phyloP scores from a whole-genome alignment of 2,113 vertebrate genomes.

The Cathartes aura region DNA sequence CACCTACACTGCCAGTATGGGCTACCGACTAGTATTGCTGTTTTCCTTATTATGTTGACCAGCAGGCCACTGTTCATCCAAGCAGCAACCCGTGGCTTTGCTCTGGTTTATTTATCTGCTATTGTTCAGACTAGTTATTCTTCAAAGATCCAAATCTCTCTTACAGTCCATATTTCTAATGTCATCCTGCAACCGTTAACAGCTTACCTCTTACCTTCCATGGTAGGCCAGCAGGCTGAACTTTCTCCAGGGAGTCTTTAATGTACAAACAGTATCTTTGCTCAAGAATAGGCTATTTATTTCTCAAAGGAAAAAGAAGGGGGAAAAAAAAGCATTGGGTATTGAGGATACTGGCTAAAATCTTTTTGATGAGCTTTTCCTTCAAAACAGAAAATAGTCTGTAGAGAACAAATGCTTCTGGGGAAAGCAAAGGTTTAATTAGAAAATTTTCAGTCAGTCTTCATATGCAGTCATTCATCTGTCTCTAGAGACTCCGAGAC shows the following conservation, averaged over 20 bases:
- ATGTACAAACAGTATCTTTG: background rate
- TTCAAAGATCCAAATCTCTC: background rate
- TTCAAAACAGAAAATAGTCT: background rate
- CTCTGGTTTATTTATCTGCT: background rate
- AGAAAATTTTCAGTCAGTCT: background rate
- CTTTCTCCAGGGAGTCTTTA: background rate
- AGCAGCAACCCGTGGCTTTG: background rate
- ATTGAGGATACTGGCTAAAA: background rate
- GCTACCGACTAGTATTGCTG: background rate
- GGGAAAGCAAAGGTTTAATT: background rate
- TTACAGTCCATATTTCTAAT: background rate
- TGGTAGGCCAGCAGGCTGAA: background rate
- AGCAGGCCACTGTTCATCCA: background rate
- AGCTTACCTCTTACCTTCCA: background rate
- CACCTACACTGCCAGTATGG: background rate
- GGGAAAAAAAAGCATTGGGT: background rate
- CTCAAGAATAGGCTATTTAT: background rate
- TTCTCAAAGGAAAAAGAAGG: background rate
- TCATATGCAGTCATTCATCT: background rate
- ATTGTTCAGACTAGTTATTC: background rate
- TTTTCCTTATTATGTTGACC: background rate
- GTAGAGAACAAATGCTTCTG: background rate
- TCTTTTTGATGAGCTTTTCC: background rate
- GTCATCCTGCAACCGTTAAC: background rate
- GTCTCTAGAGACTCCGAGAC: background rate